A percentile compares a stretch with the other conserved stretches of the same genome.
Conservation (phyloP, 92 coral and sea anemone species). For the Phenganax subtilis region DNA sequence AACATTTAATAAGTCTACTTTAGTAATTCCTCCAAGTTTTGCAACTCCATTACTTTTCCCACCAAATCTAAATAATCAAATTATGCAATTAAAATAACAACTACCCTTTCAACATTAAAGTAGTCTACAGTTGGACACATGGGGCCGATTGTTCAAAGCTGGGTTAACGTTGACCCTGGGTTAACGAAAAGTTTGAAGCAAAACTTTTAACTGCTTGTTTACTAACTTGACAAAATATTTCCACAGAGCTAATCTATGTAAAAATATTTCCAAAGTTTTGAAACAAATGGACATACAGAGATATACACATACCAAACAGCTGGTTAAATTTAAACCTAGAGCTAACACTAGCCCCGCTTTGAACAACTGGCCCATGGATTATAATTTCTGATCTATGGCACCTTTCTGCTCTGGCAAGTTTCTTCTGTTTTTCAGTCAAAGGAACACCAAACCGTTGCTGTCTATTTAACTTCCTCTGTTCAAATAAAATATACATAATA, state of each 20-base stretch:
- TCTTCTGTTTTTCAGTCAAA: conserved; percentile 50
- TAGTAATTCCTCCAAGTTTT: not conserved
- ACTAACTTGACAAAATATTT: too few species aligned
- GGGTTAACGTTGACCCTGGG: too few species aligned
- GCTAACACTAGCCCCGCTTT: too few species aligned
- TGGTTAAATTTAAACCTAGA: too few species aligned
- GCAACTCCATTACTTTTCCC: not conserved
- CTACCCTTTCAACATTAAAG: not conserved
- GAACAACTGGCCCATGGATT: not conserved
- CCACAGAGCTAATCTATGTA: too few species aligned
- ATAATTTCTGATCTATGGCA: not conserved
- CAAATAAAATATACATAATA: not conserved
- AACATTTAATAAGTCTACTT: not conserved
- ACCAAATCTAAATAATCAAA: not conserved
- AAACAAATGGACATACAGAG: too few species aligned
- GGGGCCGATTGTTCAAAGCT: too few species aligned
- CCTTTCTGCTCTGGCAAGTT: conserved; percentile 86
- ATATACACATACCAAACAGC: too few species aligned
- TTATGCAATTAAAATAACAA: too few species aligned
- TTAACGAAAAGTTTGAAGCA: too few species aligned
- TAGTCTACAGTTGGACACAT: not conserved
- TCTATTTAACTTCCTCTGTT: conserved; percentile 22
- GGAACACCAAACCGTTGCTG: conserved; percentile 29
- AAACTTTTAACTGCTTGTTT: too few species aligned
- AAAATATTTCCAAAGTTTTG: too few species aligned